Conservation (phyloP, 1,140 invertebrate species). For the Ruditapes philippinarum region DNA sequence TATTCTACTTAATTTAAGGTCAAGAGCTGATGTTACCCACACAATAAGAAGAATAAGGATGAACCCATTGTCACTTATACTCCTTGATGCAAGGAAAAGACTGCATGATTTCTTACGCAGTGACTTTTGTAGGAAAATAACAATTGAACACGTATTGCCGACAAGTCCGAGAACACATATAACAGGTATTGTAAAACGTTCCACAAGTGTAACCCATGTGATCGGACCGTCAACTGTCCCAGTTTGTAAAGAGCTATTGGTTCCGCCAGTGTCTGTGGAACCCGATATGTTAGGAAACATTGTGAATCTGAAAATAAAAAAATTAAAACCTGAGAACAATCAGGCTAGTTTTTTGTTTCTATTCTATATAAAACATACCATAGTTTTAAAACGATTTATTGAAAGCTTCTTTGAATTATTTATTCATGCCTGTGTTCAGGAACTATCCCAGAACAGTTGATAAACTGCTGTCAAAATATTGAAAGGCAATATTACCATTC, state of each 20-base stretch:
- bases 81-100: constrained; percentile 76
- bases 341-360: too few relatives aligned
- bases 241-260: background rate
- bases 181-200: constrained; percentile 65
- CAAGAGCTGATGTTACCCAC: constrained; percentile 87
- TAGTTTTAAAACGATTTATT: too few relatives aligned
- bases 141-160: constrained; percentile 70
- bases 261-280: background rate
- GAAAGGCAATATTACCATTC: too few relatives aligned
- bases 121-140: constrained; percentile 70
- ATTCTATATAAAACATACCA: too few relatives aligned
- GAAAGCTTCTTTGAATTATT: too few relatives aligned
- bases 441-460: too few relatives aligned
- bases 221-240: background rate
- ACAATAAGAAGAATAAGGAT: constrained; percentile 81
- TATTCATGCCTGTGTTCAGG: too few relatives aligned
- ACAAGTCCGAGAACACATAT: constrained; percentile 72
- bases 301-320: too few relatives aligned
- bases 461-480: too few relatives aligned
- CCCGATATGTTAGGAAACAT: too few relatives aligned
- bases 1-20: constrained; percentile 83
- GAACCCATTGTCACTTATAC: constrained; percentile 74
- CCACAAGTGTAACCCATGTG: background rate
- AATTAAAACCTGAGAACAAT: too few relatives aligned
- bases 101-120: constrained; percentile 73